These are phyloP conservation scores for Fratercula arctica DNA, from an alignment of 2,797 vertebrate genomes.

Conservation along the genomic window DNA sequence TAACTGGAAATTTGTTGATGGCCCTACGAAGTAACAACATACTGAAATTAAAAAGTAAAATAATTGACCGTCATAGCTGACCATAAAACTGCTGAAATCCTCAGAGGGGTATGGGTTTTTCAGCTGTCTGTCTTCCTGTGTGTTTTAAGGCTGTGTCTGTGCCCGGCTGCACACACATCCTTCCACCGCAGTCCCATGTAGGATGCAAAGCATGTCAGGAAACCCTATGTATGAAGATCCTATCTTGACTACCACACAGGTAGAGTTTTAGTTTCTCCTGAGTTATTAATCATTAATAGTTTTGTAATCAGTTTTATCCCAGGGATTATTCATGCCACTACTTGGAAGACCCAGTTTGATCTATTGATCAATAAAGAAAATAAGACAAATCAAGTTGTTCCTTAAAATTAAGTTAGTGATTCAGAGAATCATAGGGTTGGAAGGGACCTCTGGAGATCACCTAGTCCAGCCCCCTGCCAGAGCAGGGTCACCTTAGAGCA, in stretches of 20 bases:
- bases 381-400: not conserved
- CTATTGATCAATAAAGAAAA: not conserved
- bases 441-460: too few species aligned
- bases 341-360: not conserved
- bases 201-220: not conserved
- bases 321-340: not conserved
- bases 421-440: not conserved
- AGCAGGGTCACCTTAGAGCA: too few species aligned
- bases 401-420: not conserved
- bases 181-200: not conserved
- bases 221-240: not conserved
- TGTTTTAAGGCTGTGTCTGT: not conserved
- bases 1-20: not conserved
- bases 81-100: not conserved
- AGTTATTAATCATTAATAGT: not conserved
- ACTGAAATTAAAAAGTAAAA: not conserved
- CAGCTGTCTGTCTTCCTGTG: not conserved
- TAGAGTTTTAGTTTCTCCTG: not conserved
- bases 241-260: not conserved
- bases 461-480: too few species aligned
- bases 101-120: not conserved
- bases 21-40: not conserved
- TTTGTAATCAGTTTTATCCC: not conserved
- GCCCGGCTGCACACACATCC: not conserved
- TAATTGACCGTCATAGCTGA: not conserved